Evolutionary conservation across 2,797 vertebrate species (phyloP).

Genomic region (Poecilia velifera): DNA sequence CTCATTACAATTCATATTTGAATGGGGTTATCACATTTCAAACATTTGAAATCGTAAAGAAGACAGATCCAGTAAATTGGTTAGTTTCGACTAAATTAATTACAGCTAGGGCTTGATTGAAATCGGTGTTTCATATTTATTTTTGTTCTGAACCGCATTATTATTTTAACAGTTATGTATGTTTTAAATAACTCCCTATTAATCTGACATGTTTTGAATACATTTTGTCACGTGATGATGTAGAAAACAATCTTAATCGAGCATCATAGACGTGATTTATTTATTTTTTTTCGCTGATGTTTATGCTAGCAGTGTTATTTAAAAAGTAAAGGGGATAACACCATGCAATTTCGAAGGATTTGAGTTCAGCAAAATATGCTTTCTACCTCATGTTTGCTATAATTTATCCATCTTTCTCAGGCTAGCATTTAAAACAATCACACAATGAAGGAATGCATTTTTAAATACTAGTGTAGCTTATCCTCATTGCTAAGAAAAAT

Average conservation of each 20-base stretch:
- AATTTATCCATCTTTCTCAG: not conserved
- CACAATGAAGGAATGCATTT: not conserved
- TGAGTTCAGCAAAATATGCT: not conserved
- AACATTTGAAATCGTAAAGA: not conserved
- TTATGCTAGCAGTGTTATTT: not conserved
- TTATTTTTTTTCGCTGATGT: not conserved
- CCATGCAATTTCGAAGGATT: not conserved
- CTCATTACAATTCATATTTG: not conserved
- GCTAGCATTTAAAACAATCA: not conserved
- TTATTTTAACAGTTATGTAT: not conserved
- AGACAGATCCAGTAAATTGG: not conserved
- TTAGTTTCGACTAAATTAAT: not conserved
- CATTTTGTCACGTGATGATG: not conserved
- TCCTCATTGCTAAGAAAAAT: not conserved
- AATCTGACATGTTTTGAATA: not conserved
- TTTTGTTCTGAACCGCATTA: not conserved
- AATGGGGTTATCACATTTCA: not conserved
- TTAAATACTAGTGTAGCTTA: not conserved
- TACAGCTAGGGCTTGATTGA: not conserved
- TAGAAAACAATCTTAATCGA: not conserved
- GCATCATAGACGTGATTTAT: not conserved
- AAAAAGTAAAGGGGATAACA: not conserved
- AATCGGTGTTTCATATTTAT: too few relatives aligned
- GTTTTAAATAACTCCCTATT: not conserved
- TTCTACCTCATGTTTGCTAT: not conserved